phyloP scores from a whole-genome alignment of 1,140 invertebrate species.

The Theocolax elegans region DNA sequence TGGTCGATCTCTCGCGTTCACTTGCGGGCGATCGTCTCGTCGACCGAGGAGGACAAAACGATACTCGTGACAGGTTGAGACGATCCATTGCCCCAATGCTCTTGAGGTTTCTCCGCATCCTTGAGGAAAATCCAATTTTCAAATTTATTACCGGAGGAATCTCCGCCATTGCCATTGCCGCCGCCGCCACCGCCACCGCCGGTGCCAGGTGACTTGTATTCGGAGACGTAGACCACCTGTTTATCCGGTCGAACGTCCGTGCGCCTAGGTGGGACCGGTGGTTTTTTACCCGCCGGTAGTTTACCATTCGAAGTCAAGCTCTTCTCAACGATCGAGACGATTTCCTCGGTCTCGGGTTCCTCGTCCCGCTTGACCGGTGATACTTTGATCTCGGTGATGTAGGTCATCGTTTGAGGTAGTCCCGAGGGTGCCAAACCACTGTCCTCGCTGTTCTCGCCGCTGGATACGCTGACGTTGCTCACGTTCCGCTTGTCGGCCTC shows the following conservation, averaged over 20 bases:
- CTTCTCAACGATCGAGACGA: conserved; percentile 44
- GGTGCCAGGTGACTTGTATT: conserved; percentile 54
- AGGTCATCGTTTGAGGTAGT: conserved; percentile 59
- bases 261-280: conserved; percentile 62
- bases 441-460: conserved; percentile 60
- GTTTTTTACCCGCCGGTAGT: conserved; percentile 56
- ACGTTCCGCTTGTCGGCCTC: conserved; percentile 58
- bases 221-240: conserved; percentile 63
- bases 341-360: conserved; percentile 47
- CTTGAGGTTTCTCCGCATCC: conserved; percentile 52
- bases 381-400: conserved; percentile 68
- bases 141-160: conserved; percentile 42
- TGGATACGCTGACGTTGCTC: conserved; percentile 62
- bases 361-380: conserved; percentile 47
- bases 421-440: conserved; percentile 61
- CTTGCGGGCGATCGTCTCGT: conserved; percentile 49
- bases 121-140: conserved; percentile 58
- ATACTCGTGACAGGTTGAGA: conserved; percentile 57
- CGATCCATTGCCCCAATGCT: conserved; percentile 55
- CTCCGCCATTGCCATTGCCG: no score
- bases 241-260: conserved; percentile 56
- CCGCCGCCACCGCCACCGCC: conserved; percentile 15
- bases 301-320: conserved; percentile 61
- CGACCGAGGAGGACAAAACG: conserved; percentile 50
- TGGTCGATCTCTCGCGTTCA: no score